Percentiles rank a stretch among this genome's conserved stretches.
Conservation (phyloP, 2,888 invertebrate genomes). For the Clanis bilineata region DNA sequence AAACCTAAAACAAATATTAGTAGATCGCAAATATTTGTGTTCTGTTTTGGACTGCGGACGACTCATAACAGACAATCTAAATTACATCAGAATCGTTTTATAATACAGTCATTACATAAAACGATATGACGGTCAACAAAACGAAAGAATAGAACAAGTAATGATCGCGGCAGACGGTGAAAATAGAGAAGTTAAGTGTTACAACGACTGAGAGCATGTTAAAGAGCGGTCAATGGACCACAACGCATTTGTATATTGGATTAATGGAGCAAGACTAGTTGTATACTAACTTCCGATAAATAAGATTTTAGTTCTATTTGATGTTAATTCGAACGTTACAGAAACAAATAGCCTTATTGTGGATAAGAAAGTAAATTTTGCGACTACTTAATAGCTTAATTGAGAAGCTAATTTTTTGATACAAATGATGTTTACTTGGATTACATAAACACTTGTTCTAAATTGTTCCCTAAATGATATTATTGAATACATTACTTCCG, state of each 20-base stretch:
- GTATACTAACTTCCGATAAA: constrained; percentile 25
- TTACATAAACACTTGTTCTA: too few species aligned
- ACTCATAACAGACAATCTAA: background rate
- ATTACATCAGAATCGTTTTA: background rate
- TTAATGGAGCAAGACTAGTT: constrained; percentile 49
- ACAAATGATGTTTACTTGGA: too few species aligned
- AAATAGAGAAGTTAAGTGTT: constrained; percentile 32
- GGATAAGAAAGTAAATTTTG: too few species aligned
- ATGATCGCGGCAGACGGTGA: constrained; percentile 8
- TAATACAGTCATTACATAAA: background rate
- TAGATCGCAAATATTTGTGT: too few species aligned
- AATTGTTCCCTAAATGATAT: too few species aligned
- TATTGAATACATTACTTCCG: too few species aligned
- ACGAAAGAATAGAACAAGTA: constrained; percentile 1
- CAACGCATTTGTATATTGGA: constrained; percentile 38
- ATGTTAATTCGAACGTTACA: background rate
- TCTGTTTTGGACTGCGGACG: too few species aligned
- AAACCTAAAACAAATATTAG: too few species aligned
- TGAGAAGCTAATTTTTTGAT: too few species aligned
- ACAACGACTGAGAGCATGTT: background rate
- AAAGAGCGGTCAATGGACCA: constrained; percentile 36
- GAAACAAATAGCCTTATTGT: too few species aligned
- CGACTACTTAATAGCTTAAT: too few species aligned
- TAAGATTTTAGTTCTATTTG: constrained; percentile 2
- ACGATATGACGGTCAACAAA: background rate